Base-by-base conservation (phyloP, 2,797 vertebrate genomes). In the Cossypha caffra region DNA sequence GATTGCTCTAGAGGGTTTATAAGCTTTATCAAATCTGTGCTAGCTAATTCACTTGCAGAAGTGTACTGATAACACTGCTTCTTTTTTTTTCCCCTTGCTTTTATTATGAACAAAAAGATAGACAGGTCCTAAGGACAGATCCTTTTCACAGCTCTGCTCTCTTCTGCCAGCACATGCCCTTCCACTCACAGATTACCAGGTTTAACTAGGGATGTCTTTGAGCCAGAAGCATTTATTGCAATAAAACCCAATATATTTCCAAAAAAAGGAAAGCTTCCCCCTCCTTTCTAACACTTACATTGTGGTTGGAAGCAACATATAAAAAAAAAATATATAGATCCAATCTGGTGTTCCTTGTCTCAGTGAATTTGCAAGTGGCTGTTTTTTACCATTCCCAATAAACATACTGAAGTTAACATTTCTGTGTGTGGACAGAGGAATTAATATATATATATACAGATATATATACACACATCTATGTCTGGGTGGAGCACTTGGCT, bases 31-130 rank as follows among this genome's bases (percentile, higher is more conserved):
- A 98, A 98, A 98, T 98, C 98, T 98, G 98, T 98, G 98, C 98
- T 98, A 97, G 98, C 98, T 99, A 99, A 99, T 99, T 99, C 98
- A 98, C 98, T 98, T 98, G 98, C 97, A 97, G 97, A 98, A 98
- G 98, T 98, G 97, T 96, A 95, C 98, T 98, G 98, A 98, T 98
- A 99, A 99, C 98, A 94, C 88, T 88, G 87, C 86, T 89, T 66
- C 71, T 88, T 97, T 97, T 95, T 40, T 96, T 91, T 10, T n/a
- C n/a, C 93, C 89, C 88, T 84, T 95, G 93, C 95, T 97, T 96
- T 97, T 97, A 97, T 96, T 96, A 91, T 94, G 95, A 94, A 84
- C 62, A 95, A 88, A 94, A 95, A 97, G 98, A 98, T 93, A 97
- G 98, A 98, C 98, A 97, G 97, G 96, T 98, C 98, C 98, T 96